Base-by-base conservation (phyloP, 2,113 vertebrate genomes). In the Cettia cetti region DNA sequence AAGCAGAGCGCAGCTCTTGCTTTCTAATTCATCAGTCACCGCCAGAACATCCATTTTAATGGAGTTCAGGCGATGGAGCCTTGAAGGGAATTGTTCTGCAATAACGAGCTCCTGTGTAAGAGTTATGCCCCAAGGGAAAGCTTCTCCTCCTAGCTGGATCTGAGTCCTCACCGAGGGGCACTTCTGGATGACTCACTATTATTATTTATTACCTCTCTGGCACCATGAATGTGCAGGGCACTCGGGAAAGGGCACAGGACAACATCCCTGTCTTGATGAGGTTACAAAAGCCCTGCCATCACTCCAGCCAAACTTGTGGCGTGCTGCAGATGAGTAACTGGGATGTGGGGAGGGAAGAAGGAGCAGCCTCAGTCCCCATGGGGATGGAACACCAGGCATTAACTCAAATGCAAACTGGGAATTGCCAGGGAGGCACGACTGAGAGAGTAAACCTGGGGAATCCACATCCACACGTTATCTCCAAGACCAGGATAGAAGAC, bases 41-140 rank as follows among this genome's bases (percentile, higher is more conserved):
- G 8, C 47, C 95, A 70, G 76, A 69, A 80, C 86, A 94, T 88
- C 82, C 79, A 83, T 94, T 96, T 94, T 95, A 90, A 85, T 77
- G 69, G 88, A 90, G 85, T 69, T 88, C 70, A 72, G 85, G 82
- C 85, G 49, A 13, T 13, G 40, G n/a, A 79, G 74, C 75, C 88
- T 88, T 44, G 90, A 69, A 88, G 88, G 70, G 83, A 93, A 93
- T 93, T 79, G 82, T 65, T 91, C 79, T 88, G 85, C 37, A 30
- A 66, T 91, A 92, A 91, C 56, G 57, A 90, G 79, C 57, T 85
- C 28, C 2, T 87, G 82, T 76, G 70, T 87, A 76, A 94, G 56
- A 85, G 92, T 79, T 82, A 40, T 76, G 61, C 49, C 90, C 77
- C 33, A 64, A 85, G 87, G 65, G 78, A 89, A 82, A 72, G 65